These are phyloP conservation scores for Nesometra sesokonis DNA, from an alignment of 35 echinoderm and acorn worm genomes.

Conservation along the genomic window DNA sequence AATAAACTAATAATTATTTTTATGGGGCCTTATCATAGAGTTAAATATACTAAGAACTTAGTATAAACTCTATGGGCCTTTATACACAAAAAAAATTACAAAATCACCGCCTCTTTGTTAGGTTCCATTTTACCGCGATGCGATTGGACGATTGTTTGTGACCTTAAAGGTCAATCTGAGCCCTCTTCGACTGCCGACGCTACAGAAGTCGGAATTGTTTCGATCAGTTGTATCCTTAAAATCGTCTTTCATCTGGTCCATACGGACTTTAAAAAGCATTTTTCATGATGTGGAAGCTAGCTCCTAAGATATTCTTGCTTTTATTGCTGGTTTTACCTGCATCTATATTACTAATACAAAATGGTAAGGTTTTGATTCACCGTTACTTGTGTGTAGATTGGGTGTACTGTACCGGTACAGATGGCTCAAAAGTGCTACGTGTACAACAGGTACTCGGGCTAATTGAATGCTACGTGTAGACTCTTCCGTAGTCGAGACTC, in stretches of 20 bases:
- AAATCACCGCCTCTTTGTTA: neutral
- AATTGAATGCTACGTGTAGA: neutral
- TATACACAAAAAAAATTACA: neutral
- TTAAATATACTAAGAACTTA: no score
- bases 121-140: neutral
- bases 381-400: neutral
- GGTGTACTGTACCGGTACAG: neutral
- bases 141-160: neutral
- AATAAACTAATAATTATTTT: no score
- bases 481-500: neutral
- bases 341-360: slow-evolving; percentile 42
- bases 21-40: no score
- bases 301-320: slow-evolving; percentile 59
- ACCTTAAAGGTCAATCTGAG: neutral
- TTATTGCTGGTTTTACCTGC: slow-evolving; percentile 84
- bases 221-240: neutral
- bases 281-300: slow-evolving; percentile 50
- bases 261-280: neutral
- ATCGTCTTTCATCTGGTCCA: neutral
- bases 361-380: slow-evolving; percentile 43
- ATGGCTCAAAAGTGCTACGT: slow-evolving; percentile 25
- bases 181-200: neutral
- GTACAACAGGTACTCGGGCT: neutral
- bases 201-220: neutral
- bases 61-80: no score